Evolutionary conservation across 2,113 vertebrate genomes (phyloP).

Genomic region (Otolemur garnettii): DNA sequence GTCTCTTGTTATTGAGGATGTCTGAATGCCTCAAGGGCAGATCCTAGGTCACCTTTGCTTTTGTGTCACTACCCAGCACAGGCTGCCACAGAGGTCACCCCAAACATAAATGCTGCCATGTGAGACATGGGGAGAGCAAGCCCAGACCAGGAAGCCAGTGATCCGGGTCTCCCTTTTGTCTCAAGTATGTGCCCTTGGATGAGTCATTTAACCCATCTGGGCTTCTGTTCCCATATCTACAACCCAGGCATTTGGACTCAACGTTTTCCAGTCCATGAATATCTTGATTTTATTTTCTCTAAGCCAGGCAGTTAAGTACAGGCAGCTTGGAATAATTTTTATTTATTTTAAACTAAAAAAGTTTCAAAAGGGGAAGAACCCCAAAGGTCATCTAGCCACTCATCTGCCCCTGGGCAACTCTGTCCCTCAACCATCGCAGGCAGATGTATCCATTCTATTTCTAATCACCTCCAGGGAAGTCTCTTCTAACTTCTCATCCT

Average conservation of each 20-base stretch:
- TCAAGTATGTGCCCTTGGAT: background rate
- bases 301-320: slow-evolving; percentile 56
- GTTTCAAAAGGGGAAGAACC: slow-evolving; percentile 69
- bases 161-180: background rate
- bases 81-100: background rate
- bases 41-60: background rate
- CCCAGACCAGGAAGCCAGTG: background rate
- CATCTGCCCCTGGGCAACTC: slow-evolving; percentile 62
- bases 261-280: slow-evolving; percentile 51
- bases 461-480: slow-evolving; percentile 69
- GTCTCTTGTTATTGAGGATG: background rate
- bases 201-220: background rate
- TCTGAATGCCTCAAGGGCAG: background rate
- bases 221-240: slow-evolving; percentile 57
- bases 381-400: slow-evolving; percentile 70
- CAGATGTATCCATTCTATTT: slow-evolving; percentile 68
- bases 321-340: slow-evolving; percentile 52
- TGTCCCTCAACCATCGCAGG: slow-evolving; percentile 6
- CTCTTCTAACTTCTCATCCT: slow-evolving; percentile 54
- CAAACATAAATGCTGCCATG: background rate
- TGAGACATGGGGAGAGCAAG: background rate
- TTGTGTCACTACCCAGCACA: background rate
- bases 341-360: slow-evolving; percentile 67
- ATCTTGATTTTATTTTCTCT: slow-evolving; percentile 53
- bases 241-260: slow-evolving; percentile 52